A percentile compares a stretch with the other conserved stretches of the same genome.
Conservation (phyloP, 2,888 invertebrate species). For the Apodemia duryi region DNA sequence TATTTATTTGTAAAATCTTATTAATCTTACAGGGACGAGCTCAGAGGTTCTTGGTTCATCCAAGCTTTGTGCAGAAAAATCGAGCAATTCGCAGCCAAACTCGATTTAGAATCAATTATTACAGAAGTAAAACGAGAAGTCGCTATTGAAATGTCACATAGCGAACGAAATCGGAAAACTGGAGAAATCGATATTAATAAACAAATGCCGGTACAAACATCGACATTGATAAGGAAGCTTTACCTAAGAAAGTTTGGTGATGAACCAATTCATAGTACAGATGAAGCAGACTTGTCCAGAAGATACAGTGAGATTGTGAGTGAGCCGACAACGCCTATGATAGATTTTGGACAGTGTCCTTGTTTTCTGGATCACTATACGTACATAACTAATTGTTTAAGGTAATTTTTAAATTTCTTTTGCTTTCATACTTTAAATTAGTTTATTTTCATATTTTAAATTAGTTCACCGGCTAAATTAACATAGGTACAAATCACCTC, state of each 20-base stretch:
- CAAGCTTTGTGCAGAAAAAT: conserved; percentile 58
- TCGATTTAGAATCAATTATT: conserved; percentile 55
- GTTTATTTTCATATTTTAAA: too few relatives aligned
- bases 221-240: background rate
- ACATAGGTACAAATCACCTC: too few relatives aligned
- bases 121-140: conserved; percentile 56
- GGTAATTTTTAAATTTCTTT: conserved; percentile 33
- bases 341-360: conserved; percentile 22
- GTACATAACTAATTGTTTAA: conserved; percentile 49
- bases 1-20: background rate
- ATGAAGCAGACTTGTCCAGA: conserved; percentile 3
- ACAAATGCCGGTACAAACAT: conserved; percentile 39
- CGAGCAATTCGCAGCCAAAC: conserved; percentile 37
- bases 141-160: conserved; percentile 44
- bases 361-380: conserved; percentile 47
- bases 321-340: conserved; percentile 1
- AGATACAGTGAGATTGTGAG: conserved; percentile 7
- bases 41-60: conserved; percentile 59
- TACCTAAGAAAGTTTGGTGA: background rate
- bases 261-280: background rate
- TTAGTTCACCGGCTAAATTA: too few relatives aligned
- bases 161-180: conserved; percentile 17
- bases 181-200: conserved; percentile 46
- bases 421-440: too few relatives aligned
- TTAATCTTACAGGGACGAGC: conserved; percentile 41